Base-by-base conservation (phyloP, 2,888 invertebrate genomes). In the Candidula unifasciata region DNA sequence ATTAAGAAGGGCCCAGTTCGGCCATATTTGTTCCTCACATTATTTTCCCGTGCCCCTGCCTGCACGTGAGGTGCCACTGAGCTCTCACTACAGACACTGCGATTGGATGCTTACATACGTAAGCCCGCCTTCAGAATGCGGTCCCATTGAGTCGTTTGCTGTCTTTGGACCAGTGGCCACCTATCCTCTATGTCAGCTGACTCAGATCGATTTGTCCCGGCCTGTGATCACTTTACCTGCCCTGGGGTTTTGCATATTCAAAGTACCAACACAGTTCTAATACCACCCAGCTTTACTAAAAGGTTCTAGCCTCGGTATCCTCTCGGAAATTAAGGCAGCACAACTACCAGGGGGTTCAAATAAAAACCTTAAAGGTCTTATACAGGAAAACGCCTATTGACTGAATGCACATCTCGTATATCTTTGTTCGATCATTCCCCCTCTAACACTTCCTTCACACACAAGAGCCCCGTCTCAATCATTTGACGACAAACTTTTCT, bases 101-200 rank as follows among this genome's bases (percentile, higher is more conserved):
- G 77, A 82, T 76, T 77, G 82, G 82, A 33, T 35, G 64, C 18
- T 52, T 13, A 2, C 27, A 30, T 44, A 76, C 24, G 66, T 74
- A 76, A 24, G 82, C 76, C 76, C 76, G 76, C 76, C 76, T 76
- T 54, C 68, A 37, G 33, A 60, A 57, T 27, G 82, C 64, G 10
- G 60, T 73, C 74, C 44, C 60, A 13, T 13, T 37, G 30, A 64
- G 68, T 16, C 6, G 68, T 80, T 2, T 33, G 1, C 52, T 30
- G 10, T 44, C 71, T 13, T 60, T 71, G 21, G 35, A 35, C 71
- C 10, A 69, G 69, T 69, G 30, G 44, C 69, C 80, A 69, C n/a
- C 33, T 69, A 69, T 79, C 79, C 1, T 6, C 33, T 69, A 13
- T 44, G 44, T 44, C 44, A 44, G 13, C 44, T 13, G 6, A 44